Base-by-base conservation (phyloP, 2,888 invertebrate species). In the Brenthis daphne region DNA sequence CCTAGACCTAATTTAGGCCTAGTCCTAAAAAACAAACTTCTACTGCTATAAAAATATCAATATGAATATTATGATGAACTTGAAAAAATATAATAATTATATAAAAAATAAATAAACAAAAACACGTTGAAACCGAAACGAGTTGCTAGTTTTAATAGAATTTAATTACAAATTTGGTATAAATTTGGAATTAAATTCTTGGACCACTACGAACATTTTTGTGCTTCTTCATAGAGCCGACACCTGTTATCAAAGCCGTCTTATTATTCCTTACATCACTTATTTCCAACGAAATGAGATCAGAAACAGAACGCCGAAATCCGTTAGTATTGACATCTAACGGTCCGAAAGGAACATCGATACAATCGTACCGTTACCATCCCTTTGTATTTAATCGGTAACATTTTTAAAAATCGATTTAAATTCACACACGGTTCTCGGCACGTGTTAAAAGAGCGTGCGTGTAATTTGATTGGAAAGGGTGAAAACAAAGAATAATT, bases 401-500 rank as follows among this genome's bases (percentile, higher is more conserved):
- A 75, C 78, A 83, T 83, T 84, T 77, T 64, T 71, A 73, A 77
- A 78, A 77, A 74, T 71, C 82, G 65, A 86, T 90, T 89, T 78
- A 82, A 84, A 90, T 91, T 89, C 90, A 84, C 80, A 72, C 74
- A 79, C 73, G 77, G 79, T 77, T 68, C 75, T 64, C 73, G 88
- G 88, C 90, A 90, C 89, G 89, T 86, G 89, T 85, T 80, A 72
- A 69, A 74, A 78, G 80, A 81, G 85, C 92, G 91, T 90, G 90
- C 85, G 81, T 81, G 73, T 82, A 78, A 76, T 80, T 80, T 87
- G 83, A 91, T 91, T 90, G 88, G 86, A 89, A 89, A 89, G 85
- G 87, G 86, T 86, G 83, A 88, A 88, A 87, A 86, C 83, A 82
- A 83, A 83, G 88, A 88, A 86, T 88, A 85, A 82, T 87, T 86